Percentiles rank a stretch among this genome's conserved stretches.
These are phyloP conservation scores for Epinephelus fuscoguttatus DNA, from an alignment of 2,113 vertebrate genomes.

Conservation along the genomic window DNA sequence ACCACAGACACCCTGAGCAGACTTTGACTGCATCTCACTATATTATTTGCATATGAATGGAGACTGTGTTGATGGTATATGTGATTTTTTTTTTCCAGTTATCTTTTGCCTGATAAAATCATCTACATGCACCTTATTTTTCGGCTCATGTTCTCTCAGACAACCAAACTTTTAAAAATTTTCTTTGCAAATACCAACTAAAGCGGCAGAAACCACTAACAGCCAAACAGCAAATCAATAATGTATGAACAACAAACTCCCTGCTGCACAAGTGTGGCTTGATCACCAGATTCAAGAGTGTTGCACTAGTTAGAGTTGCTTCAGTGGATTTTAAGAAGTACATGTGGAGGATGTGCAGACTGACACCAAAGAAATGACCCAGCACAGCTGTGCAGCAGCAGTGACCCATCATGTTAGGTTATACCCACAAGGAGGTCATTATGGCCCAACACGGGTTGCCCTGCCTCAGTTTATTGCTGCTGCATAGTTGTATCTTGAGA, in stretches of 20 bases:
- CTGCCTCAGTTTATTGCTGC: background rate
- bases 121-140: background rate
- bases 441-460: background rate
- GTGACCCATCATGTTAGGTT: conserved; percentile 7
- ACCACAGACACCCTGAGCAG: background rate
- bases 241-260: conserved; percentile 47
- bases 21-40: background rate
- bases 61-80: too few relatives aligned
- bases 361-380: conserved; percentile 24
- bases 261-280: conserved; percentile 22
- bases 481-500: background rate
- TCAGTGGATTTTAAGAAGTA: conserved; percentile 23
- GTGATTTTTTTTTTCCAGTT: background rate
- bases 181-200: conserved; percentile 14
- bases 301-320: background rate
- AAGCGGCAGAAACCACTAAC: conserved; percentile 32
- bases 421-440: conserved; percentile 15
- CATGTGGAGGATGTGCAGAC: conserved; percentile 20
- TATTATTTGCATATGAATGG: background rate
- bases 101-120: conserved; percentile 6
- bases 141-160: conserved; percentile 11
- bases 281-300: conserved; percentile 11
- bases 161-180: conserved; percentile 31
- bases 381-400: conserved; percentile 1
- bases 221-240: conserved; percentile 49